Base-by-base conservation (phyloP, 1,140 invertebrate genomes). In the Solenopsis invicta region DNA sequence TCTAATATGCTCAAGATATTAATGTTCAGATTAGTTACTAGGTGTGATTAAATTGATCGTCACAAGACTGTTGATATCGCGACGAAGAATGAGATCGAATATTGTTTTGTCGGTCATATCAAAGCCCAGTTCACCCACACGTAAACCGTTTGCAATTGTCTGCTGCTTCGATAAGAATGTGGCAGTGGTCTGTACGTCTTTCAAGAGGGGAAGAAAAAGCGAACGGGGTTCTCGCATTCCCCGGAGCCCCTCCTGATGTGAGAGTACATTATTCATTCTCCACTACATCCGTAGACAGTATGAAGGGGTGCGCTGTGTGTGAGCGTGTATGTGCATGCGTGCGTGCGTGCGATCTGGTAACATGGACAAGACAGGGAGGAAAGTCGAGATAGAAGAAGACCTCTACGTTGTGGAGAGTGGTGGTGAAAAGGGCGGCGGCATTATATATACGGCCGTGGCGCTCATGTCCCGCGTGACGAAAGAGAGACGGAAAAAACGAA, bases 221-320 rank as follows among this genome's bases (percentile, higher is more conserved):
- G 84, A 56, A 81, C 80, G 77, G 62, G 76, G 74, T 85, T 85
- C 87, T 90, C 88, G 87, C 88, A 90, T 90, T 90, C 87, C 87
- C 89, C 87, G 89, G 82, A 84, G 87, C 90, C 84, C 84, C 87
- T 89, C 84, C 87, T 88, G 89, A 80, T 88, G 90, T 87, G 85
- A 86, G 85, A 78, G 90, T 91, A 88, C 87, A 91, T 91, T 91
- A 91, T 91, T 91, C 90, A 91, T 91, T 91, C 89, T 90, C 90
- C 82, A 85, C 82, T 90, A 90, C 89, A 88, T 85, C 86, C 77
- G 72, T 24, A 82, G 21, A 87, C 89, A 86, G 71, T 62, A 61
- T 54, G 87, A 88, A 37, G 89, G 41, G 87, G 90, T 87, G 90
- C 87, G 64, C 61, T 37, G 54, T 34, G 61, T 85, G 80, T 82